phyloP scores from a whole-genome alignment of 2,888 invertebrate species.

The Watsonalla cultraria region DNA sequence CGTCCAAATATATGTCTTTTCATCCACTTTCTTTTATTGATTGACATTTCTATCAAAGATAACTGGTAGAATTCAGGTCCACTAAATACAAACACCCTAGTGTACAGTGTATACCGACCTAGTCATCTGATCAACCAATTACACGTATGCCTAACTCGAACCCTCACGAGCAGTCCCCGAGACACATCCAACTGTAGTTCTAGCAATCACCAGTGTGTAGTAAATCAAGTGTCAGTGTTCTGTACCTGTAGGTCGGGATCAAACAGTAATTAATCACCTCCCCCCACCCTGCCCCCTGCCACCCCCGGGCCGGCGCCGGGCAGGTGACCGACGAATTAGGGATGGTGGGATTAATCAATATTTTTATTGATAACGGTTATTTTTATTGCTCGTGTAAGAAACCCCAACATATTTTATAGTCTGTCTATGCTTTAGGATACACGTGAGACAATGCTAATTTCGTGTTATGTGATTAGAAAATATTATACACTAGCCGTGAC shows the following conservation, averaged over 20 bases:
- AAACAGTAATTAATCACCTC: constrained; percentile 70
- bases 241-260: constrained; percentile 39
- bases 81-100: too few species aligned
- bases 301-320: constrained; percentile 10
- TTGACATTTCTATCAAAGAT: too few species aligned
- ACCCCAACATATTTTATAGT: too few species aligned
- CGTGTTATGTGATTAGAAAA: too few species aligned
- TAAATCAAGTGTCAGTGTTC: constrained; percentile 44
- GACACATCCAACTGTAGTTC: not conserved
- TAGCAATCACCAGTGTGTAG: constrained; percentile 11
- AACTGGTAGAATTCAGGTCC: too few species aligned
- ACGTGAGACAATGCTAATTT: too few species aligned
- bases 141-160: not conserved
- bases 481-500: too few species aligned
- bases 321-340: constrained; percentile 6
- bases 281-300: constrained; percentile 17
- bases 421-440: too few species aligned
- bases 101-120: too few species aligned
- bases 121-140: not conserved
- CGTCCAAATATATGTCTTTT: too few species aligned
- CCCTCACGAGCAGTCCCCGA: not conserved
- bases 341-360: not conserved
- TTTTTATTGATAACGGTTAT: not conserved
- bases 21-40: too few species aligned
- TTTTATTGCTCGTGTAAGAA: not conserved